Evolutionary conservation across 2,113 vertebrate species (phyloP).

Genomic region (Menidia beryllina): DNA sequence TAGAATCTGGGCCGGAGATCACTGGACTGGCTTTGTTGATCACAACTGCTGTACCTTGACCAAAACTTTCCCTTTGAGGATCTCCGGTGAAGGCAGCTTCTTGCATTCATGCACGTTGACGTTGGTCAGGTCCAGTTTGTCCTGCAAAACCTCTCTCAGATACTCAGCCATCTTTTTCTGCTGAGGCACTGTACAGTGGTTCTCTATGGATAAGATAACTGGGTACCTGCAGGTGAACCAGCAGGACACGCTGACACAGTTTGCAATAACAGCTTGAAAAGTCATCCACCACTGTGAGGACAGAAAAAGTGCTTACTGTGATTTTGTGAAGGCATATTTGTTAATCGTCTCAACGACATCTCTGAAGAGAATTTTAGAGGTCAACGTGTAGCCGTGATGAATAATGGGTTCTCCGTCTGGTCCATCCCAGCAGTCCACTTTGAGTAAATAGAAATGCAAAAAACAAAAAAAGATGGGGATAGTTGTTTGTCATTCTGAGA

Average conservation of each 20-base stretch:
- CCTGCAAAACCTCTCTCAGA: constrained; percentile 90
- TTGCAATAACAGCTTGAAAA: neutral
- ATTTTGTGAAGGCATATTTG: constrained; percentile 93
- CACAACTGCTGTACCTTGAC: constrained; percentile 89
- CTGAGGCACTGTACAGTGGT: constrained; percentile 93
- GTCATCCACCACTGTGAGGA: neutral
- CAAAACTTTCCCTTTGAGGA: constrained; percentile 92
- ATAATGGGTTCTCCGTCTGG: constrained; percentile 94
- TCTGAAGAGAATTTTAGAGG: constrained; percentile 87
- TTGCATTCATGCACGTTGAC: constrained; percentile 84
- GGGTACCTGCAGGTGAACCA: constrained; percentile 85
- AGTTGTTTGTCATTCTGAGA: neutral
- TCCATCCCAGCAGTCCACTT: constrained; percentile 98
- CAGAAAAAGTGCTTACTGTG: constrained; percentile 84
- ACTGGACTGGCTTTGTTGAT: neutral
- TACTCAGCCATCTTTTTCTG: constrained; percentile 97
- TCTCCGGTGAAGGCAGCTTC: constrained; percentile 89
- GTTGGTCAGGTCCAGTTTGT: constrained; percentile 91
- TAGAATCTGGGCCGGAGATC: neutral
- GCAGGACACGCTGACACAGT: neutral
- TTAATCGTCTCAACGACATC: constrained; percentile 92
- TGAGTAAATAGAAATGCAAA: neutral
- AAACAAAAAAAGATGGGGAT: neutral
- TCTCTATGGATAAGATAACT: constrained; percentile 96
- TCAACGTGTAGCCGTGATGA: constrained; percentile 93